These are phyloP conservation scores for Ptychoptera contaminata DNA, from an alignment of 2,888 invertebrate genomes.

Conservation along the genomic window DNA sequence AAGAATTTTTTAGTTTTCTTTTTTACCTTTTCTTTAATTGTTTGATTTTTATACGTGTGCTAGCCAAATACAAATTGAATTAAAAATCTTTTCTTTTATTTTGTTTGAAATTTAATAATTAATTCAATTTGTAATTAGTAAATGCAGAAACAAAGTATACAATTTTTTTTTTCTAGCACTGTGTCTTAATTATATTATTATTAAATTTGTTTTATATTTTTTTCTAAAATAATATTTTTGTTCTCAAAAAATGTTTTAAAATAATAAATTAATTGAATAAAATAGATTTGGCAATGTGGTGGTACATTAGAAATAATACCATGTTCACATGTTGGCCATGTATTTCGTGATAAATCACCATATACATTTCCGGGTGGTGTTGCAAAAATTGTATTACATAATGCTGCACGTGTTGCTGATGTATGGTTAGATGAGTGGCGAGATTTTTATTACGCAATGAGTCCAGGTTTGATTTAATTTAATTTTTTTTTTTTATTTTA, in stretches of 20 bases:
- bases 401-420: constrained; percentile 95
- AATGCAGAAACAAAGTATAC: too few relatives aligned
- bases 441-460: constrained; percentile 98
- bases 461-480: constrained; percentile 65
- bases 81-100: too few relatives aligned
- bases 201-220: too few relatives aligned
- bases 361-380: constrained; percentile 99
- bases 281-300: constrained; percentile 92
- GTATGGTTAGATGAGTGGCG: constrained; percentile 99
- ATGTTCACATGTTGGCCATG: constrained; percentile 93
- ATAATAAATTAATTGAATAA: too few relatives aligned
- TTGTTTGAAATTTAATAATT: too few relatives aligned
- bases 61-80: too few relatives aligned
- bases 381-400: constrained; percentile 91
- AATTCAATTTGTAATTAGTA: too few relatives aligned
- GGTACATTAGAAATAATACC: constrained; percentile 89
- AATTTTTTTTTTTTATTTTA: neutral
- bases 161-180: too few relatives aligned
- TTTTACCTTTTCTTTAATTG: neutral
- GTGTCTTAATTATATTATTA: too few relatives aligned
- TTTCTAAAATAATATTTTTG: too few relatives aligned
- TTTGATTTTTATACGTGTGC: too few relatives aligned
- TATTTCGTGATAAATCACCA: constrained; percentile 94
- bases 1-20: constrained; percentile 14
- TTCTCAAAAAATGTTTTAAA: too few relatives aligned